Base-by-base conservation (phyloP, 2,888 invertebrate genomes). In the Drosophila gaucha region DNA sequence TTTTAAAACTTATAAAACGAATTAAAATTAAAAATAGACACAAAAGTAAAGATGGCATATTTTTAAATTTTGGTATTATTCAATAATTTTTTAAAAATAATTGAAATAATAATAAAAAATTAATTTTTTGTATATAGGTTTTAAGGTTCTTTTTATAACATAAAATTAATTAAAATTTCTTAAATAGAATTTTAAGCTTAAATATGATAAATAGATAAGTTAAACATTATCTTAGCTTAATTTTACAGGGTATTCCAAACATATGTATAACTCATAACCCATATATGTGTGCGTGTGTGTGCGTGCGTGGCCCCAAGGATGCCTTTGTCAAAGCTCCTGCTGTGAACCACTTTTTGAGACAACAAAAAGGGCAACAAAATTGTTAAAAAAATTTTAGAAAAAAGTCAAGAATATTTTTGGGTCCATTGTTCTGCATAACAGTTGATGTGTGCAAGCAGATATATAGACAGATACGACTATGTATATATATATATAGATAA, bases 261-360 rank as follows among this genome's bases (percentile, higher is more conserved):
- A 49, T 65, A 43, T 65, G 47, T 50, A 28, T 3, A 44, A 14
- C 6, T 6, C 3, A 6, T 16, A 28, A 9, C 9, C 8, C 43
- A 9, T 10, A 41, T 12, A 31, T 43, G 22, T 41, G 28, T 24
- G 36, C 26, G 6, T 33, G 9, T 39, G 33, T 31, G 41, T 22
- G 16, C 35, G 14, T 54, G 35, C 35, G 33, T 50, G 39, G 38
- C 54, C 70, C 56, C 51, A 73, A 66, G 67, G 60, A 50, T 51
- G 54, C 55, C 67, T 71, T 71, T 74, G 74, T 71, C 57, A 76
- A 56, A 39, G 62, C 67, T 62, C 44, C 60, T 52, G 64, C 54
- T 50, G 24, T 67, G 39, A 24, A 31, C 31, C 56, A 60, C 46
- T 43, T 67, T 67, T 52, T 49, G 36, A 35, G 20, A n/a, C 49